Conservation (phyloP, 2,888 invertebrate genomes). For the Podabrus alpinus region DNA sequence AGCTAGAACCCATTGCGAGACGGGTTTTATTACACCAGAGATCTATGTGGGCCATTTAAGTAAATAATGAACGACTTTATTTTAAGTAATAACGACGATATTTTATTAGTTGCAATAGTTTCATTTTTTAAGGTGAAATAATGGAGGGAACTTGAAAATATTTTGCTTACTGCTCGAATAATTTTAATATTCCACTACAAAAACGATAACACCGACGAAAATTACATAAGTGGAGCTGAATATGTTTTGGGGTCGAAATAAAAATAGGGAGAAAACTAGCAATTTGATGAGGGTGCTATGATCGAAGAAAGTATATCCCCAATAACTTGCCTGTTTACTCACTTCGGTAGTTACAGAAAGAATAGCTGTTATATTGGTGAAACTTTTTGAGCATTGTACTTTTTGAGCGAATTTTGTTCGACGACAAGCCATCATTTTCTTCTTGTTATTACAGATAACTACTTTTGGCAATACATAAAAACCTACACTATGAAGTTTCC, state of each 20-base stretch:
- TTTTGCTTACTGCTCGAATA: neutral
- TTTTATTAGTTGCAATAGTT: neutral
- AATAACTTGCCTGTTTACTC: constrained; percentile 44
- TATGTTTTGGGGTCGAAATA: constrained; percentile 13
- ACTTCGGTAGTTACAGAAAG: constrained; percentile 39
- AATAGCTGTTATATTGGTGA: neutral
- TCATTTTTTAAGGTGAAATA: neutral
- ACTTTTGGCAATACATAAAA: neutral
- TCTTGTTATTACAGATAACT: neutral
- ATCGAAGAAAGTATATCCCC: constrained; percentile 41
- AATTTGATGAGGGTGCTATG: constrained; percentile 36
- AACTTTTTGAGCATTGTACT: neutral
- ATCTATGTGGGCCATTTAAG: constrained; percentile 30
- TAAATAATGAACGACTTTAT: constrained; percentile 28
- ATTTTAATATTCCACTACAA: constrained; percentile 18
- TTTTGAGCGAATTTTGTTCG: neutral
- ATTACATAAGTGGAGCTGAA: constrained; percentile 22
- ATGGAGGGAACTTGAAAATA: neutral
- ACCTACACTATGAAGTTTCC: neutral
- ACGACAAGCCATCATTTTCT: neutral
- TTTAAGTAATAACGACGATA: constrained; percentile 27
- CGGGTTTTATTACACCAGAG: constrained; percentile 27
- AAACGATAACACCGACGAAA: constrained; percentile 14
- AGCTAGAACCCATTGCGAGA: constrained; percentile 28
- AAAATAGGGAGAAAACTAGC: constrained; percentile 28